Conservation (phyloP, 2,888 invertebrate genomes). For the Sthenelais limicola region DNA sequence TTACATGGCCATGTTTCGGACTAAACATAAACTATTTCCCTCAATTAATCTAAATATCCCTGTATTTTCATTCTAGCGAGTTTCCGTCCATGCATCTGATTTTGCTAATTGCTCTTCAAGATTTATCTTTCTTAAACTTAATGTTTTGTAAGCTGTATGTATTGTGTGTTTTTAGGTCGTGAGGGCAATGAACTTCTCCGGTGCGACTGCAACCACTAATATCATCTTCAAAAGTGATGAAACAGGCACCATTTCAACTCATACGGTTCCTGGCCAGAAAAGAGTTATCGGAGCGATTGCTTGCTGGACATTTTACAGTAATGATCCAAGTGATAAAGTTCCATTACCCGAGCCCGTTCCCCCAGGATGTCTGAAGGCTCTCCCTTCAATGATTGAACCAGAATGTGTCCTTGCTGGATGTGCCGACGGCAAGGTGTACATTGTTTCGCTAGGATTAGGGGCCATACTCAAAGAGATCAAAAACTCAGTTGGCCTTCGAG, state of each 20-base stretch:
- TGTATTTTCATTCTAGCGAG: neutral
- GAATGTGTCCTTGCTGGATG: slow-evolving; percentile 44
- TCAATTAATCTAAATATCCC: neutral
- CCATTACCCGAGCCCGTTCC: slow-evolving; percentile 41
- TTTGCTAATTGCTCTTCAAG: neutral
- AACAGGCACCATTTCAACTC: slow-evolving; percentile 44
- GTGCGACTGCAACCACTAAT: slow-evolving; percentile 42
- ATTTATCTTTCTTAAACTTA: slow-evolving; percentile 6
- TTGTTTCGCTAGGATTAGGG: slow-evolving; percentile 31
- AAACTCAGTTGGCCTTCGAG: neutral
- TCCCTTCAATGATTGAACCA: slow-evolving; percentile 10
- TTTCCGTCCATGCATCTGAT: neutral
- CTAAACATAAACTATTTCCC: neutral
- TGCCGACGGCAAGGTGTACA: slow-evolving; percentile 36
- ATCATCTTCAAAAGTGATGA: slow-evolving; percentile 42
- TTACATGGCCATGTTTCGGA: no score
- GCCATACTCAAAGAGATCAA: slow-evolving; percentile 8
- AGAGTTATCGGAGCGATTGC: slow-evolving; percentile 41
- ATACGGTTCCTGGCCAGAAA: slow-evolving; percentile 45
- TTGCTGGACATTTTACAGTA: slow-evolving; percentile 42
- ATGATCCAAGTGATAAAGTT: slow-evolving; percentile 33
- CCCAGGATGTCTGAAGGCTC: slow-evolving; percentile 36
- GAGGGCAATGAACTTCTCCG: slow-evolving; percentile 42
- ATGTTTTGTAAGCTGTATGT: neutral
- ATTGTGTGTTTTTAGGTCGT: neutral